These are phyloP conservation scores for Saccopteryx leptura DNA, from an alignment of 2,113 vertebrate species.

Conservation along the genomic window DNA sequence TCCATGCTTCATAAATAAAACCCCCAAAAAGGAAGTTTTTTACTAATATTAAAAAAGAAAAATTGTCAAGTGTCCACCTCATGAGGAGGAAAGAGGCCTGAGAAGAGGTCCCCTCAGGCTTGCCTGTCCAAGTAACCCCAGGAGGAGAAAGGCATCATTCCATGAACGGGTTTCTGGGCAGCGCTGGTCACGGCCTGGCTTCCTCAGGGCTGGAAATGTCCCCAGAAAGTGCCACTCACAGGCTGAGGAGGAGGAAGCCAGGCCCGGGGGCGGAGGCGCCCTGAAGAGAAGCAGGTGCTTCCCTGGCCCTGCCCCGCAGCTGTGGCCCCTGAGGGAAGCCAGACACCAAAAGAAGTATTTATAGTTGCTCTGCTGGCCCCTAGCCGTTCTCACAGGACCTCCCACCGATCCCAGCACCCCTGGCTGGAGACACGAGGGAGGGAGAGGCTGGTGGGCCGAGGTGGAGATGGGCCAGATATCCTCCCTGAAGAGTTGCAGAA, in stretches of 20 bases:
- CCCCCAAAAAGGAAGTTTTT: neutral
- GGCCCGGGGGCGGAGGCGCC: constrained; percentile 28
- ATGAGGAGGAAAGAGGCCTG: neutral
- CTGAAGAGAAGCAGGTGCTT: constrained; percentile 82
- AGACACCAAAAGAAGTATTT: neutral
- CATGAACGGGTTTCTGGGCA: neutral
- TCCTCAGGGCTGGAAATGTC: constrained; percentile 17
- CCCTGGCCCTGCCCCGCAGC: constrained; percentile 47
- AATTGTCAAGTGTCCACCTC: neutral
- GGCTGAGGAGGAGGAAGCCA: constrained; percentile 16
- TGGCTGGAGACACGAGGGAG: neutral
- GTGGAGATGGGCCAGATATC: neutral
- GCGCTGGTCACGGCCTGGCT: neutral
- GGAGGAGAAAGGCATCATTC: neutral
- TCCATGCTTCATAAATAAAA: constrained; percentile 30
- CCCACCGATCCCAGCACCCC: neutral
- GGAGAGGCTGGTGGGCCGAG: neutral
- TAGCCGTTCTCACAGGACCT: neutral
- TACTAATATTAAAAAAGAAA: neutral
- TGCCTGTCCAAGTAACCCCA: neutral
- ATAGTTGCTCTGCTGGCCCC: neutral
- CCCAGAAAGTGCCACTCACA: constrained; percentile 13
- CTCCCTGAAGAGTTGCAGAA: neutral
- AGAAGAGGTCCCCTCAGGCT: neutral
- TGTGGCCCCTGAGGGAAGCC: constrained; percentile 43